A percentile compares a stretch with the other conserved stretches of the same genome.
phyloP scores from a whole-genome alignment of 2,797 vertebrate species.

The Helostoma temminkii region DNA sequence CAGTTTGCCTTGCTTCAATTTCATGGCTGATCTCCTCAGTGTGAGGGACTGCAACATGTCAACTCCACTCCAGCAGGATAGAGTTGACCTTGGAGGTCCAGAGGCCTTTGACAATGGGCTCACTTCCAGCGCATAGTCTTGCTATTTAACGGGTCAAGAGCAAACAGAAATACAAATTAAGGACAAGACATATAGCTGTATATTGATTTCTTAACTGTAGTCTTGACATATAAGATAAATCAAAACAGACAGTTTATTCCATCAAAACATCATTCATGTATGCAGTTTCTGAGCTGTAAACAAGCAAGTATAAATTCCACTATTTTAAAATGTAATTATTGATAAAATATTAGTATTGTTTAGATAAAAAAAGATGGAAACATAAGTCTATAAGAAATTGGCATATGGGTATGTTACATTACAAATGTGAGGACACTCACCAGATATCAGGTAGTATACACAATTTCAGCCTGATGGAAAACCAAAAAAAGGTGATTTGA shows the following conservation, averaged over 20 bases:
- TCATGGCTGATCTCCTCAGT: conserved; percentile 80
- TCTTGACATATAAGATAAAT: background rate
- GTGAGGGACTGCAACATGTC: conserved; percentile 66
- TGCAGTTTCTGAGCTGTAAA: too few relatives aligned
- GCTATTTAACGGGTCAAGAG: conserved; percentile 68
- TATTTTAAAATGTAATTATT: too few relatives aligned
- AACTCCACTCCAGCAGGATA: conserved; percentile 70
- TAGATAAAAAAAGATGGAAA: too few relatives aligned
- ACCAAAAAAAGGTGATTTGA: too few relatives aligned
- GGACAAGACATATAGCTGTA: conserved; percentile 33
- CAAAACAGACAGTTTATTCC: background rate
- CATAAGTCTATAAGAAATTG: too few relatives aligned
- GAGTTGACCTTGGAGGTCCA: conserved; percentile 48
- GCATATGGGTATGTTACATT: too few relatives aligned
- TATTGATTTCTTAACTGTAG: conserved; percentile 13
- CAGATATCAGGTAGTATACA: too few relatives aligned
- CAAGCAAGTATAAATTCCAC: too few relatives aligned
- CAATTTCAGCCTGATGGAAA: too few relatives aligned
- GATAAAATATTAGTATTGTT: too few relatives aligned
- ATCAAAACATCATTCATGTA: too few relatives aligned
- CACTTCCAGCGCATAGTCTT: conserved; percentile 48
- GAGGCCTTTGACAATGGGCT: conserved; percentile 52
- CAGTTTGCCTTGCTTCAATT: conserved; percentile 73
- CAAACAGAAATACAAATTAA: conserved; percentile 62
- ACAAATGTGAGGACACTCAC: too few relatives aligned